Base-by-base conservation (phyloP, 1,140 invertebrate genomes). In the Watersipora subatra region DNA sequence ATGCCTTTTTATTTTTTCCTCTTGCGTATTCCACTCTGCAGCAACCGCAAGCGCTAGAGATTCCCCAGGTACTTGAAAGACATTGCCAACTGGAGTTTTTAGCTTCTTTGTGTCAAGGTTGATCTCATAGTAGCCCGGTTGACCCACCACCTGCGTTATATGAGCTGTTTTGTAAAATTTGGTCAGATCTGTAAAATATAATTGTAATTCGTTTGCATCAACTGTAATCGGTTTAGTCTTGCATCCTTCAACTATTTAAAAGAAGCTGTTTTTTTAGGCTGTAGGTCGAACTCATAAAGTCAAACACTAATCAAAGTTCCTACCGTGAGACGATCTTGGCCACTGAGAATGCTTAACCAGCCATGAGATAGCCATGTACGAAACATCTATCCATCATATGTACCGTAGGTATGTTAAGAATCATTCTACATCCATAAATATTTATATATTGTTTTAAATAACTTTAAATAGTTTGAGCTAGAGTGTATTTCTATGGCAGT, bases 1-100 rank as follows among this genome's bases (percentile, higher is more conserved):
- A 65, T 87, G 86, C 72, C 86, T 86, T 64, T 87, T 79, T 65
- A 97, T 89, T 65, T 82, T 82, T 34, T 89, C 84, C 67, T 86
- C 85, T 76, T 97, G 92, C n/a, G 86, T 80, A 61, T 78, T 78
- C 90, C 93, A 97, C 84, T 97, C 93, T 59, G 87, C 85, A 1
- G 92, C 91, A 46, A 97, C 85, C 19, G 90, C 91, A 64, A 94
- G 81, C 19, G 93, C 93, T 30, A 98, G 78, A n/a, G 87, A 85
- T 81, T 96, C 90, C 79, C 85, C 92, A 27, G 86, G 83, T 0
- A 95, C 86, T 71, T 84, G 82, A 71, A 95, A 88, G 17, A 87
- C 73, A 64, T 85, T 83, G 2, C 91, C 91, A 72, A 85, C 84
- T 0, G 92, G 92, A 28, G 93, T 95, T 81, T 92, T 92, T 7